Percentiles rank a stretch among this genome's conserved stretches.
Evolutionary conservation across 1,140 invertebrate species (phyloP).

Genomic region (Phortica variegata): DNA sequence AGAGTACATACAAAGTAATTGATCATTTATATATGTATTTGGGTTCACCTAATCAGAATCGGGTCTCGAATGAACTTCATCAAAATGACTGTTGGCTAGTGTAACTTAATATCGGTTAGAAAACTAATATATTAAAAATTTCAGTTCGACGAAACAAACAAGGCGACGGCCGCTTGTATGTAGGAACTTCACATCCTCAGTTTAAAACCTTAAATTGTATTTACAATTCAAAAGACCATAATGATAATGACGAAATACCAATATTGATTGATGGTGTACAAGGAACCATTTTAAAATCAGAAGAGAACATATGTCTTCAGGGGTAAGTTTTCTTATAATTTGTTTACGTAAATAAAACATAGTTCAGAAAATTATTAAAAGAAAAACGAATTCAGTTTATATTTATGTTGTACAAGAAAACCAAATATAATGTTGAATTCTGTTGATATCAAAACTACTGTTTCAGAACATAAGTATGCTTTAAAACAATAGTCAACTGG

Average conservation of each 20-base stretch:
- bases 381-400: not conserved
- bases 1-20: not conserved
- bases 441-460: not conserved
- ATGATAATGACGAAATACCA: slow-evolving; percentile 59
- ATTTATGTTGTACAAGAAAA: not conserved
- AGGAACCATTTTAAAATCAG: slow-evolving; percentile 71
- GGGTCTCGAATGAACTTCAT: not conserved
- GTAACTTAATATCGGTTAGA: not conserved
- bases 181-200: slow-evolving; percentile 68
- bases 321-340: slow-evolving; percentile 60
- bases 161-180: slow-evolving; percentile 80
- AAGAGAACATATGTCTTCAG: slow-evolving; percentile 66
- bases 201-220: slow-evolving; percentile 71
- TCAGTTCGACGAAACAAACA: slow-evolving; percentile 65
- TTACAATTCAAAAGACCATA: slow-evolving; percentile 62
- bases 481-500: too few relatives aligned
- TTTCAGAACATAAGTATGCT: too few relatives aligned
- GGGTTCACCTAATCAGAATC: not conserved
- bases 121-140: slow-evolving; percentile 12
- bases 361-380: not conserved
- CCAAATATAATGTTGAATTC: not conserved
- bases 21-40: not conserved
- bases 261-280: slow-evolving; percentile 70
- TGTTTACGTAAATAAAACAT: not conserved
- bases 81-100: not conserved